Evolutionary conservation across 2,888 invertebrate genomes (phyloP).

Genomic region (Halictus quadricinctus): DNA sequence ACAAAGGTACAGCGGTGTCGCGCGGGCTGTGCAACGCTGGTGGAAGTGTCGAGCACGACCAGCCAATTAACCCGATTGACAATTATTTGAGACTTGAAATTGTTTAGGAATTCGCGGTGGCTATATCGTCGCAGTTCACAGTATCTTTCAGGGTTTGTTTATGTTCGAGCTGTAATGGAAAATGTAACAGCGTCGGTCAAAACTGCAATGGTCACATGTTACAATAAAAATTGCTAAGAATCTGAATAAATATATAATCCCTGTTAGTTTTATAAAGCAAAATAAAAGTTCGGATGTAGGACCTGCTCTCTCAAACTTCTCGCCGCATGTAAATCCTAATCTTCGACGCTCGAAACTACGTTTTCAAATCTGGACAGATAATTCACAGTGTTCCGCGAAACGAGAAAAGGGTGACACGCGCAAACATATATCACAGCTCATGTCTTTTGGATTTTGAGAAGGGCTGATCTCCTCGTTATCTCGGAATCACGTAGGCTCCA

Average conservation of each 20-base stretch:
- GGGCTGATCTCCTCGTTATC: background rate
- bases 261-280: no score
- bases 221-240: no score
- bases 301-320: no score
- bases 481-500: background rate
- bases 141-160: background rate
- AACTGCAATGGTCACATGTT: no score
- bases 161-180: background rate
- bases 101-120: background rate
- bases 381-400: no score
- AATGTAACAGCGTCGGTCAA: no score
- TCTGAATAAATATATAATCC: no score
- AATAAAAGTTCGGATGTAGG: no score
- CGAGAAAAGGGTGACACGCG: background rate
- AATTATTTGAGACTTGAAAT: background rate
- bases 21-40: no score
- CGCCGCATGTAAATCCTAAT: no score
- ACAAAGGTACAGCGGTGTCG: background rate
- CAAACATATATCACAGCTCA: background rate
- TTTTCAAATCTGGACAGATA: no score
- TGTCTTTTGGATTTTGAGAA: background rate
- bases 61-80: background rate
- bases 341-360: no score
- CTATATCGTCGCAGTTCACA: background rate
- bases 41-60: background rate